Conservation (phyloP, 2,113 vertebrate genomes). For the Theristicus caerulescens region DNA sequence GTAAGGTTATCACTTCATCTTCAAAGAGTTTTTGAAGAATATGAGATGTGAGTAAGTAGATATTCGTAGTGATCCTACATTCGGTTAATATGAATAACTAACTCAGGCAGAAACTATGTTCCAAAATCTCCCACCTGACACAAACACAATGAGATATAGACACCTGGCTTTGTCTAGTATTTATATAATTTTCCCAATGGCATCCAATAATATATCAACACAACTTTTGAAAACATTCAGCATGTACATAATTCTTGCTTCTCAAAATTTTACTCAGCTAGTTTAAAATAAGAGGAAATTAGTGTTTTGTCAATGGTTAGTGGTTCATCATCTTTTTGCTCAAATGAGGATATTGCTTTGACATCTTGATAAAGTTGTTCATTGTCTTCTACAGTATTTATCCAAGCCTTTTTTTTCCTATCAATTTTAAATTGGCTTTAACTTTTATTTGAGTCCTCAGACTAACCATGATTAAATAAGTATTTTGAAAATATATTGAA, state of each 20-base stretch:
- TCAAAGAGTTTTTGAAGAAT: not conserved
- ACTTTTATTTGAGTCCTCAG: not conserved
- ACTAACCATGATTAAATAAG: not conserved
- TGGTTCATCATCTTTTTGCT: not conserved
- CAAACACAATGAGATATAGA: not conserved
- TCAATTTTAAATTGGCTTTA: not conserved
- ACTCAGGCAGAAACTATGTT: not conserved
- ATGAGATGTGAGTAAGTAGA: not conserved
- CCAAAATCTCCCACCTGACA: not conserved
- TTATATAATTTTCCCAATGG: not conserved
- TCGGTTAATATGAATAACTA: not conserved
- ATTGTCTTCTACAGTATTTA: not conserved
- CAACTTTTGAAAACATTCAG: not conserved
- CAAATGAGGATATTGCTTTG: not conserved
- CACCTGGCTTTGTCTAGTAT: not conserved
- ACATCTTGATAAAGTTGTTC: not conserved
- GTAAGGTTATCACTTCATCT: not conserved
- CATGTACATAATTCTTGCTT: not conserved
- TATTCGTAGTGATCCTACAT: not conserved
- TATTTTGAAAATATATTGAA: not conserved
- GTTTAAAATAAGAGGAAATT: not conserved
- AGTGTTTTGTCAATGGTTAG: not conserved
- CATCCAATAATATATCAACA: not conserved
- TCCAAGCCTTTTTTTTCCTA: not conserved
- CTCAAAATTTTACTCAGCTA: not conserved